Base-by-base conservation (phyloP, 2,888 invertebrate species). In the Aphidoletes aphidimyza region DNA sequence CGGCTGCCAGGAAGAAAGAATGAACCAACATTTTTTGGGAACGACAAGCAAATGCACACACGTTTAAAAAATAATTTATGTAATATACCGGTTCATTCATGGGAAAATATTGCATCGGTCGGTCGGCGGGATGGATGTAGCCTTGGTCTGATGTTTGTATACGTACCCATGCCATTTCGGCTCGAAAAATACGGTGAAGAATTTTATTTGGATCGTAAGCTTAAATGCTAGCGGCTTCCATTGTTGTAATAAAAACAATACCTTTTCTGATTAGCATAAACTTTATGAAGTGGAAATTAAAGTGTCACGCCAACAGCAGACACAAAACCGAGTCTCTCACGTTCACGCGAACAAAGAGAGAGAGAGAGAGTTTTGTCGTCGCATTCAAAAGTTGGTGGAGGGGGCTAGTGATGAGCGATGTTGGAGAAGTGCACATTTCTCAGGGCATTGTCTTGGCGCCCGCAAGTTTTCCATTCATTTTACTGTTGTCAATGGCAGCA, bases 241-340 rank as follows among this genome's bases (percentile, higher is more conserved):
- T 37, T 81, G 36, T 81, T 81, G 36, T 81, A 36, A 81, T 81
- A 37, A 81, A 81, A 81, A 81, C 81, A 81, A 81, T 81, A 81
- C 81, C 81, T 81, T 81, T 37, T 81, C 81, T 81, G 81, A 81
- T 81, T 81, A 81, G 81, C 81, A 81, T 81, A 81, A 81, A 81
- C 37, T 81, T 81, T 81, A 81, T 81, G 81, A 81, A 81, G 81
- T 81, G 81, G 81, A 81, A 81, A 81, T 81, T 81, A 81, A 81
- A 81, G 81, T 81, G 81, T 81, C 81, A 81, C 37, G 81, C 81
- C 81, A 81, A 81, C 81, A 81, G 14, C 81, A 81, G 37, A 36
- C 81, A 81, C 81, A n/a, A 81, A 69, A 69, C 14, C 34, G 69
- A 69, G 69, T 30, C 30, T 69, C 30, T 81, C 81, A 37, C 81